Percentiles rank a stretch among this genome's conserved stretches.
These are phyloP conservation scores for Otocyon megalotis DNA, from an alignment of 2,113 vertebrate genomes.

Conservation along the genomic window DNA sequence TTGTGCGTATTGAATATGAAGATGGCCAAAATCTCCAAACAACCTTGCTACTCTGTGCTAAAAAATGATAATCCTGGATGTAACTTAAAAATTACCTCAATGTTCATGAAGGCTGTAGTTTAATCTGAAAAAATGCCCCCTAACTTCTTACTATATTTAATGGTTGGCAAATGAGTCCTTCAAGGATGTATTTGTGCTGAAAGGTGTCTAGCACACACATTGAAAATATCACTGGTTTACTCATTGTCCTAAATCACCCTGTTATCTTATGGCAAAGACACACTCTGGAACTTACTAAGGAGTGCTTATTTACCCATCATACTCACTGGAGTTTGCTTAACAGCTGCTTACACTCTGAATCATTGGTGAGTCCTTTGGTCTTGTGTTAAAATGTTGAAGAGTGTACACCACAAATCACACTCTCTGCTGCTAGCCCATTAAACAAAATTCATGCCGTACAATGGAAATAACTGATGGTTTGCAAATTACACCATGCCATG, in stretches of 20 bases:
- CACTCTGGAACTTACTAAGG: neutral
- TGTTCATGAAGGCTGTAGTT: neutral
- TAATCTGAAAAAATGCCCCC: neutral
- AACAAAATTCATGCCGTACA: conserved; percentile 46
- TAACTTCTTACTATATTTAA: neutral
- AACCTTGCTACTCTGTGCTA: neutral
- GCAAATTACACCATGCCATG: conserved; percentile 66
- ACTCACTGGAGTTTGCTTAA: neutral
- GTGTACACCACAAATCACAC: neutral
- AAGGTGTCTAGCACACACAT: neutral
- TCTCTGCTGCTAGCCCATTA: conserved; percentile 35
- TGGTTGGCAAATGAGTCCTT: neutral
- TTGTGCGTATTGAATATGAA: neutral
- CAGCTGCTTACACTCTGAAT: neutral
- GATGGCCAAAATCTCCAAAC: neutral
- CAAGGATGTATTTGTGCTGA: neutral
- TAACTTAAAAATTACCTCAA: neutral
- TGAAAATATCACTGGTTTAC: neutral
- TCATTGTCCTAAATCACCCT: neutral
- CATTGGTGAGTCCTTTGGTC: neutral
- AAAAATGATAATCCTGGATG: neutral
- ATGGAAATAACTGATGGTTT: conserved; percentile 57
- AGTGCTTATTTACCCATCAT: neutral
- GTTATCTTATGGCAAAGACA: neutral
- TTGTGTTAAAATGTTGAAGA: neutral